phyloP scores from a whole-genome alignment of 2,797 vertebrate genomes.

The Phylloscopus collybita region DNA sequence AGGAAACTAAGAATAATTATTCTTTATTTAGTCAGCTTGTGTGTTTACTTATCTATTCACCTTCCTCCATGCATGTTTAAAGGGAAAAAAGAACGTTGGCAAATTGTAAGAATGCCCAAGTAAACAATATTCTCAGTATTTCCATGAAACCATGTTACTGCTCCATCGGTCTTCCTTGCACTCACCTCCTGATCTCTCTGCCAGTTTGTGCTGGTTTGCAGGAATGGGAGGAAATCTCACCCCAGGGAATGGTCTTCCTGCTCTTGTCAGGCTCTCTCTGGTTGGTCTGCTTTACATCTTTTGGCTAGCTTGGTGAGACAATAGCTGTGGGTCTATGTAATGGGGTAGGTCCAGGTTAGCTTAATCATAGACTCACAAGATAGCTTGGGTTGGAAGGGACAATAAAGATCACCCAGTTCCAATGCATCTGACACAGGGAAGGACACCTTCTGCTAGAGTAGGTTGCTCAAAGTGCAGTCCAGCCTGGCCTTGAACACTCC shows the following conservation, averaged over 20 bases:
- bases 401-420: not conserved
- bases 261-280: not conserved
- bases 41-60: not conserved
- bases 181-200: not conserved
- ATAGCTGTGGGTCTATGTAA: not conserved
- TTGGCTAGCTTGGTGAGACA: not conserved
- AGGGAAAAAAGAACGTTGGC: not conserved
- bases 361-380: not conserved
- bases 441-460: not conserved
- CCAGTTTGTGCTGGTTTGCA: not conserved
- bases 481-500: not conserved
- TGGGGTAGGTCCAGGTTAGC: not conserved
- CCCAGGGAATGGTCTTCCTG: not conserved
- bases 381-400: not conserved
- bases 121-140: not conserved
- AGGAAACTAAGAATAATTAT: not conserved
- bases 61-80: not conserved
- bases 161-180: fast-evolving
- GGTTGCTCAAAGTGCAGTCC: fast-evolving
- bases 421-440: not conserved
- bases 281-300: not conserved
- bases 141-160: not conserved
- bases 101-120: not conserved
- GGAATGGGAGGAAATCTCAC: not conserved
- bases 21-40: not conserved